These are phyloP conservation scores for Sicus ferrugineus DNA, from an alignment of 2,888 invertebrate genomes.

Conservation along the genomic window DNA sequence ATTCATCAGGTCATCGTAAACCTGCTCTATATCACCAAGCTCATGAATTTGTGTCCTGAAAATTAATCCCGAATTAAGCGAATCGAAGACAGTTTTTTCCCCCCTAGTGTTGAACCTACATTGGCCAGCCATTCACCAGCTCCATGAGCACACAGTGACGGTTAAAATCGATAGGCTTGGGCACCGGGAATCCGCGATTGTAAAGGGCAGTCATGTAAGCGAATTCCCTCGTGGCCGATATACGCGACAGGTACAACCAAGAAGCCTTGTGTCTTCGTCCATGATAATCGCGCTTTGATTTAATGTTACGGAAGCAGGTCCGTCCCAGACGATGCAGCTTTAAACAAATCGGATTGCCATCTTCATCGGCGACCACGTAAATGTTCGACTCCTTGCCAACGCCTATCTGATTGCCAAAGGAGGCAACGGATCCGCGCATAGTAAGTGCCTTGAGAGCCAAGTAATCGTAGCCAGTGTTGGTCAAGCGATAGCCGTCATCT, in stretches of 20 bases:
- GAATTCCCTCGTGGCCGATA: conserved; percentile 97
- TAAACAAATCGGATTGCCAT: conserved; percentile 82
- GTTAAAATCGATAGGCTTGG: conserved; percentile 93
- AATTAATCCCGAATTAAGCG: no score
- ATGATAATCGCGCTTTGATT: conserved; percentile 96
- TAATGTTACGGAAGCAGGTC: conserved; percentile 94
- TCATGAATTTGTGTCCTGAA: conserved; percentile 72
- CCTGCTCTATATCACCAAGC: conserved; percentile 73
- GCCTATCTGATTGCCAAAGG: conserved; percentile 98
- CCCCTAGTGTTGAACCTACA: conserved; percentile 68
- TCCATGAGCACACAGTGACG: conserved; percentile 97
- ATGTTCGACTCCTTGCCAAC: conserved; percentile 99
- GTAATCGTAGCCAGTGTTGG: conserved; percentile 96
- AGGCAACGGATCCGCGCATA: conserved; percentile 77
- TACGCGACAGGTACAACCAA: conserved; percentile 95
- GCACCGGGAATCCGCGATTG: conserved; percentile 92
- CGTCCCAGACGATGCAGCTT: conserved; percentile 93
- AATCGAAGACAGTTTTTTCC: not conserved
- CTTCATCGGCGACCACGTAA: conserved; percentile 85
- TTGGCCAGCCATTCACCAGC: conserved; percentile 80
- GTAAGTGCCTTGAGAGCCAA: conserved; percentile 89
- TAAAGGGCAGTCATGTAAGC: conserved; percentile 96
- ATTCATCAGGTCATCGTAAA: conserved; percentile 95
- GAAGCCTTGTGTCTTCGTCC: conserved; percentile 87
- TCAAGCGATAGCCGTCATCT: conserved; percentile 97